Base-by-base conservation (phyloP, 64 coral and sea anemone species). In the Hydrozoanthus tunicans region DNA sequence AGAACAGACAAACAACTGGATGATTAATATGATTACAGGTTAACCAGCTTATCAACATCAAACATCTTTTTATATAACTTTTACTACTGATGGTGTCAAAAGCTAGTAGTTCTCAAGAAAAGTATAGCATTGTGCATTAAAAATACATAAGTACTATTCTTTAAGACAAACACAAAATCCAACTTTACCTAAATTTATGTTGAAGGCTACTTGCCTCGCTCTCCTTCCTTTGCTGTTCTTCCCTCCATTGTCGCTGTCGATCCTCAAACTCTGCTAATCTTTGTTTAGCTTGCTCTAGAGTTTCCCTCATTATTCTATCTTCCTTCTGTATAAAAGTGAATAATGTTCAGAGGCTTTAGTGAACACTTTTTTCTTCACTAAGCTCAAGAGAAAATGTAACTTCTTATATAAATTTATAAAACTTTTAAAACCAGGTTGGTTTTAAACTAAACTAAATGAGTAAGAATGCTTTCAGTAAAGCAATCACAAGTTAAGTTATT, bases 191-290 rank as follows among this genome's bases (percentile, higher is more conserved):
- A 96, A 91, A 96, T 86, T 79, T 96, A 96, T 88, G 95, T 58
- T 96, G 95, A 84, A 92, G 95, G 92, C 81, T 96, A 96, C 95
- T 96, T 96, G 95, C 95, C 95, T 96, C 95, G 15, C 76, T 94
- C 82, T 96, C 95, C 90, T 96, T 96, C 60, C 95, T 78, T 70
- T 96, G 95, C 62, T 96, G 95, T 9, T 96, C 95, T 94, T 96
- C 95, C 62, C 92, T 73, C 95, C 95, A 96, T 26, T 96, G 95
- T 72, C 95, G 90, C 82, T 96, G 95, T 5, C 95, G 61, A 4
- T 96, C 95, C 89, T 96, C 95, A 94, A 96, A 96, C 71, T 96
- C 95, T 26, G 95, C 95, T 72, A 96, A n/a, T 91, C 95, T 88
- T 82, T 93, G 89, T 71, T 96, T 96, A 56, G 92, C 89, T 92